These are phyloP conservation scores for Smutsia temminckii DNA, from an alignment of 2,797 vertebrate species.

Conservation along the genomic window DNA sequence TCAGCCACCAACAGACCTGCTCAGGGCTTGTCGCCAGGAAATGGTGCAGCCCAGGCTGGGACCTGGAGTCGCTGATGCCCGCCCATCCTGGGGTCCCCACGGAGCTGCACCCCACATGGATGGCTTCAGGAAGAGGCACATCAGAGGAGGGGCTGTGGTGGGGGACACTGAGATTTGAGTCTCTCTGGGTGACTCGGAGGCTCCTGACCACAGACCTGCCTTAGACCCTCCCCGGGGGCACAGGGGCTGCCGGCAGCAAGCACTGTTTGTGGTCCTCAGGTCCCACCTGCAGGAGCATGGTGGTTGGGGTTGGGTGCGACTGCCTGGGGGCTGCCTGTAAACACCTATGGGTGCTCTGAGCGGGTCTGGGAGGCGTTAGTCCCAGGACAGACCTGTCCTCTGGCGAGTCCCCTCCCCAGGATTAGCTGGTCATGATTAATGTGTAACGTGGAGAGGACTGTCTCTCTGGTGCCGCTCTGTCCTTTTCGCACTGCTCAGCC, in stretches of 20 bases:
- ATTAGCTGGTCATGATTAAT: background rate
- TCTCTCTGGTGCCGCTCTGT: background rate
- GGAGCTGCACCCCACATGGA: background rate
- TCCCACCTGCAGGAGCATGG: background rate
- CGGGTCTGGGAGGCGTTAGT: accelerated
- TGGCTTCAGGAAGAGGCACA: background rate
- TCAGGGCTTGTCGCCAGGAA: background rate
- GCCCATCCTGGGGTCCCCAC: too few relatives aligned
- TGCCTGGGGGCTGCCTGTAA: background rate
- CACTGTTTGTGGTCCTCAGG: too few relatives aligned
- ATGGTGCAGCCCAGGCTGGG: background rate
- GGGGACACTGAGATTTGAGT: background rate
- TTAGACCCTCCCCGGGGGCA: background rate
- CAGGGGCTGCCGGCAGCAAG: accelerated
- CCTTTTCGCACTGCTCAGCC: background rate
- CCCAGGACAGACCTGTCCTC: background rate
- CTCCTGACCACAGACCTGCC: background rate
- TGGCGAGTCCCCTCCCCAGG: background rate
- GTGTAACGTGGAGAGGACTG: accelerated
- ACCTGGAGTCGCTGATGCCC: accelerated
- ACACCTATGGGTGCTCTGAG: background rate
- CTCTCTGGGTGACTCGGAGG: background rate
- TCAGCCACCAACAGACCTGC: background rate
- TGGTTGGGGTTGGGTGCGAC: background rate
- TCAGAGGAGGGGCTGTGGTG: background rate